Conservation (phyloP, 2,113 vertebrate species). For the Etheostoma spectabile region DNA sequence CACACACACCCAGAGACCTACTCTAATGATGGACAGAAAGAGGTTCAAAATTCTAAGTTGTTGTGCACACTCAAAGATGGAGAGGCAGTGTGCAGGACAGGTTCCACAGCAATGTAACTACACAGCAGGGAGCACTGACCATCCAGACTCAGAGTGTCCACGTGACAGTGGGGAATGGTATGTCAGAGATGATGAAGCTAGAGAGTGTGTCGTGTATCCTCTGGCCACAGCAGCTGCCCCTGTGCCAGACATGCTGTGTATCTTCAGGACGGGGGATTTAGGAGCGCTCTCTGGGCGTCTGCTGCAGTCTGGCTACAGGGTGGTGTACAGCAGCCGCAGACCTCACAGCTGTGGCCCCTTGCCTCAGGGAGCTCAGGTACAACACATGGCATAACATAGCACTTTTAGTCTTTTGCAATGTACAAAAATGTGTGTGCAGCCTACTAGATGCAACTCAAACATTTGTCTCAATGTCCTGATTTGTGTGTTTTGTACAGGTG, state of each 20-base stretch:
- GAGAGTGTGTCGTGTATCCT: conserved; percentile 12
- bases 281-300: conserved; percentile 70
- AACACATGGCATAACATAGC: background rate
- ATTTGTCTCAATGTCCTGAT: background rate
- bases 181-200: conserved; percentile 32
- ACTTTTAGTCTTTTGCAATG: background rate
- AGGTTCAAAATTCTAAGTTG: conserved; percentile 17
- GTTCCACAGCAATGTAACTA: conserved; percentile 51
- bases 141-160: conserved; percentile 23
- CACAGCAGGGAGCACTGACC: background rate
- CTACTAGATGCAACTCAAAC: background rate
- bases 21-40: background rate
- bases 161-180: conserved; percentile 16
- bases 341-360: conserved; percentile 71
- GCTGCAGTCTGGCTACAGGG: conserved; percentile 73
- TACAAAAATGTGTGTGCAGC: background rate
- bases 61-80: conserved; percentile 1
- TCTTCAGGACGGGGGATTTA: conserved; percentile 74
- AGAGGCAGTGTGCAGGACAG: conserved; percentile 34
- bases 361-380: conserved; percentile 74
- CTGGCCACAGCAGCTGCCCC: conserved; percentile 20
- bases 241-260: conserved; percentile 60
- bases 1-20: background rate
- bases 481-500: conserved; percentile 72
- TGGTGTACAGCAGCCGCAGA: conserved; percentile 74